phyloP scores from a whole-genome alignment of 2,888 invertebrate genomes.

The Cryptocephalus moraei region DNA sequence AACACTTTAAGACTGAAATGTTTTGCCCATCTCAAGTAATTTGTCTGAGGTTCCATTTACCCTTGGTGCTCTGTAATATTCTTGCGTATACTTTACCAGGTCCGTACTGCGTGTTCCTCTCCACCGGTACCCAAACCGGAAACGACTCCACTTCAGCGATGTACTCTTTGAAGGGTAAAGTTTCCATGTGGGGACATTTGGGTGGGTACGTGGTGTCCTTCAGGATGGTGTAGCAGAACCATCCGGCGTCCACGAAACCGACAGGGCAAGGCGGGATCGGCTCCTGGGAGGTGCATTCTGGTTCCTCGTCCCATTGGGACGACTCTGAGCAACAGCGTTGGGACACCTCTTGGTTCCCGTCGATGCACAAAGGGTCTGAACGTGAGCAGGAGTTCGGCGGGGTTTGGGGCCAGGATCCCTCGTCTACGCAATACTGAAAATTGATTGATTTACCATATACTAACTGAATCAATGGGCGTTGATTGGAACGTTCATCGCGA shows the following conservation, averaged over 20 bases:
- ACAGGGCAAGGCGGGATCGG: slow-evolving; percentile 20
- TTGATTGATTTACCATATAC: too few species aligned
- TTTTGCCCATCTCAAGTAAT: too few species aligned
- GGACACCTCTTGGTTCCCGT: slow-evolving; percentile 6
- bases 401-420: not conserved
- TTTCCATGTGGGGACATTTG: slow-evolving; percentile 17
- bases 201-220: slow-evolving; percentile 15
- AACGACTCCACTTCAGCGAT: slow-evolving; percentile 2
- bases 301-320: slow-evolving; percentile 11
- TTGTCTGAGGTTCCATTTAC: too few species aligned
- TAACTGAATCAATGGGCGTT: too few species aligned
- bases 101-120: slow-evolving; percentile 14
- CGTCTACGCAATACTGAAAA: too few species aligned
- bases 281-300: slow-evolving; percentile 12
- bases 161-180: slow-evolving; percentile 15
- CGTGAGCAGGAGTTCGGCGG: slow-evolving; percentile 1
- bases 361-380: slow-evolving; percentile 11
- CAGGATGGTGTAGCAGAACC: slow-evolving; percentile 13
- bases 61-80: too few species aligned
- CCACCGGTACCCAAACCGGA: slow-evolving; percentile 23
- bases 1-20: too few species aligned
- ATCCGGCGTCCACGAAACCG: slow-evolving; percentile 2
- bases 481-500: too few species aligned
- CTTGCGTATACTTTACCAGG: slow-evolving; percentile 10
- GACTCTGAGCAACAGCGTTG: slow-evolving; percentile 9